Base-by-base conservation (phyloP, 2,888 invertebrate genomes). In the Zaprionus obscuricornis region DNA sequence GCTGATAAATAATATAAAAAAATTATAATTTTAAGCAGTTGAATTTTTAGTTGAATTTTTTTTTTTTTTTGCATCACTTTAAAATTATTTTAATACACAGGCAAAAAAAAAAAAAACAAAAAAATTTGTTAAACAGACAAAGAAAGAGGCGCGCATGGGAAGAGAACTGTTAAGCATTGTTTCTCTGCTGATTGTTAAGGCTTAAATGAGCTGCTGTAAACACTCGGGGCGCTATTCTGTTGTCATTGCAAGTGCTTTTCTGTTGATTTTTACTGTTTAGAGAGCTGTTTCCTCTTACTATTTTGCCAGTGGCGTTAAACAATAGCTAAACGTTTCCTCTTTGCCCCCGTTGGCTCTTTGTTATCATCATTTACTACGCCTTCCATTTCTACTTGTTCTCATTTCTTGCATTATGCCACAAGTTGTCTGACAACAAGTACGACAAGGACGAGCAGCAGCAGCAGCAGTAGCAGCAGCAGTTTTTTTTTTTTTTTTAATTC, bases 401-500 rank as follows among this genome's bases (percentile, higher is more conserved):
- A 31, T 6, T 34, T 13, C 7, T 18, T 18, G 1, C 13, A 18
- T 14, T 29, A 45, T 20, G 17, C 37, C 18, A 37, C 42, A 34
- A 42, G 47, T 60, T 60, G 60, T 71, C 45, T 33, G 56, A 34
- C 59, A 36, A 26, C 37, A 49, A 31, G 51, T 16, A 7, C 34
- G 17, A 6, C 5, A 8, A 24, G 24, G 5, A 8, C 24, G 8
- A 24, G 5, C 8, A n/a, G 29, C 8, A 3, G n/a, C 29, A 11
- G 14, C 18, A 8, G 8, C 5, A 10, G 10, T 37, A n/a, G n/a
- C n/a, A n/a, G 46, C 64, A 67, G 69, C 55, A 51, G 69, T 64
- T 71, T 64, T 39, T 71, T 71, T 73, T 68, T 71, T 72, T 64
- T 71, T 64, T 39, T 71, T 71, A 71, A 72, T 71, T 72, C 69